Evolutionary conservation across 2,888 invertebrate genomes (phyloP), one percentile per base, ranked within the genome.

Genomic region (Coronaproctus castanopsis): DNA sequence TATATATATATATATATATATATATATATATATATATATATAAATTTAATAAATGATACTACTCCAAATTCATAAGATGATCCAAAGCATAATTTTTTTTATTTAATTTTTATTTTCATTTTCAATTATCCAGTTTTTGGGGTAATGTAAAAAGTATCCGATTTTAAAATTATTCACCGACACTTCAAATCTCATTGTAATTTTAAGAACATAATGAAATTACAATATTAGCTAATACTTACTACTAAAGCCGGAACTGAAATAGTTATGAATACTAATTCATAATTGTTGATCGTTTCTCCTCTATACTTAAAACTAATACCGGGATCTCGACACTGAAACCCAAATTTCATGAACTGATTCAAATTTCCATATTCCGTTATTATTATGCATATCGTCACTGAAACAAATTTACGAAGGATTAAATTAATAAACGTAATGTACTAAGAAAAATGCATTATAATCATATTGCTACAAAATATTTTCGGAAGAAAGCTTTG

Each of bases 271-370:
- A 72, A 65, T 2, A 81, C 71, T 21, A 85, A 73, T 61, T 76
- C 66, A 0, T 74, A 70, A 62, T 78, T 73, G 57, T 79, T 75
- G 65, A 87, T 74, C 2, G 83, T 83, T 67, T 86, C 85, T 1
- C 85, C 84, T 1, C 70, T 72, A 69, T 77, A 83, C 62, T 78
- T 78, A 70, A 78, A 78, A 0, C 80, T 79, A 67, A 86, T 78
- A 60, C 77, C 76, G 3, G 82, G 81, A 69, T 87, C 86, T 67
- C 79, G 77, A 74, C 85, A 85, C 65, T 74, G 78, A 72, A 82
- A 85, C 8, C 85, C 85, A 57, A 78, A 73, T 60, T 75, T 76
- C 21, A 77, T 74, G 62, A 78, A 77, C 21, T 65, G 63, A 2
- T 82, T 83, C 24, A 83, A 70, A 21, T 77, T 73, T 0, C 82